Base-by-base conservation (phyloP, 1,140 invertebrate genomes). In the Zaprionus ghesquierei region DNA sequence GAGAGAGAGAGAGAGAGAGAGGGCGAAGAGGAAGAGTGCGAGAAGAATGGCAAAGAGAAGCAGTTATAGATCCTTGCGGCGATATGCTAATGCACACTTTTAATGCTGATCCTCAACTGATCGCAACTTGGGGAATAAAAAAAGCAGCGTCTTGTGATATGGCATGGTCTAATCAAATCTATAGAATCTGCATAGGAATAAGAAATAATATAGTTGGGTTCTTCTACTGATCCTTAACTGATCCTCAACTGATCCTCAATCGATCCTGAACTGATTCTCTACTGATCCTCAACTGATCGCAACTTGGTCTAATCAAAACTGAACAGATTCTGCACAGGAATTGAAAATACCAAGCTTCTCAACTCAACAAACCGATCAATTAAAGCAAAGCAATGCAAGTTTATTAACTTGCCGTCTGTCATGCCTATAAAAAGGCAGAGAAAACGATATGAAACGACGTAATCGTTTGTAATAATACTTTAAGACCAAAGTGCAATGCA, bases 41-140 rank as follows among this genome's bases (percentile, higher is more conserved):
- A 35, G 51, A 22, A n/a, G n/a, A n/a, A n/a, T n/a, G n/a, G n/a
- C n/a, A n/a, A 49, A 9, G 22, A 60, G 53, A 9, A 44, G 51
- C 38, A 72, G 71, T 78, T 78, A 78, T 78, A 65, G 75, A 78
- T 78, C 58, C 41, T 13, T 49, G 41, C 68, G 25, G 20, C 38
- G 75, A 75, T 78, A 78, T 78, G 75, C 66, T 61, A 78, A 78
- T 77, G 50, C 27, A 25, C 8, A 38, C 20, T 58, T 31, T 18
- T 22, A 51, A 33, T 51, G 5, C 12, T 20, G 41, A 64, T 64
- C 29, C 22, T 33, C 5, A 41, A 46, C 35, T 31, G 66, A 63
- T 46, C 59, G 12, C 29, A 18, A 18, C 6, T 54, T 13, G 29
- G 6, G 22, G 12, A 4, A 13, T n/a, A 29, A 22, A 15, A 13